Conservation (phyloP, 2,797 vertebrate species). For the Pangasius djambal region DNA sequence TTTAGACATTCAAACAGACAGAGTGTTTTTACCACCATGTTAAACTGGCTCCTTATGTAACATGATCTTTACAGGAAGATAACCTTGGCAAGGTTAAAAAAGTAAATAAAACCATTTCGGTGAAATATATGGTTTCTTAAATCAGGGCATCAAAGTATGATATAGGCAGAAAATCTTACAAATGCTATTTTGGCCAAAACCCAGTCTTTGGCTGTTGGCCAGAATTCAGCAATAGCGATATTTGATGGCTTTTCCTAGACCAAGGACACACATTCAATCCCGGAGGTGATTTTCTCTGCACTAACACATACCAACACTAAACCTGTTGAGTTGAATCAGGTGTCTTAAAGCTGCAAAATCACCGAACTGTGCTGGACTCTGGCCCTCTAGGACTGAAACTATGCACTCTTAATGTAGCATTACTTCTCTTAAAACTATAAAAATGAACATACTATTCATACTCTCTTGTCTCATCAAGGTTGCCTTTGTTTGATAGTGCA, state of each 20-base stretch:
- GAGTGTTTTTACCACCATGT: background rate
- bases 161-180: background rate
- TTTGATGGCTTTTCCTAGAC: background rate
- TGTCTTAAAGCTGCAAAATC: slow-evolving; percentile 11
- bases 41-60: background rate
- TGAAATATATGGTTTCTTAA: background rate
- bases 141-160: background rate
- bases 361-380: background rate
- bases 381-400: background rate
- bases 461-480: slow-evolving; percentile 40
- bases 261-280: background rate
- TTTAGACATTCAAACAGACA: background rate
- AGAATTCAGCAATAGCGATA: background rate
- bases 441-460: slow-evolving; percentile 8
- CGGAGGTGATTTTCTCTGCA: background rate
- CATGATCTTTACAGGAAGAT: background rate
- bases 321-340: slow-evolving; percentile 16
- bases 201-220: background rate
- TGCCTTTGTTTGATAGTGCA: slow-evolving; percentile 50
- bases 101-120: background rate
- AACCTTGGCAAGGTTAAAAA: background rate
- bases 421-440: background rate
- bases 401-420: slow-evolving; percentile 14
- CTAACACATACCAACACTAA: background rate
- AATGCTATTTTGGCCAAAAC: background rate